These are phyloP conservation scores for Mesocricetus auratus DNA, from an alignment of 2,113 vertebrate genomes.

Conservation along the genomic window DNA sequence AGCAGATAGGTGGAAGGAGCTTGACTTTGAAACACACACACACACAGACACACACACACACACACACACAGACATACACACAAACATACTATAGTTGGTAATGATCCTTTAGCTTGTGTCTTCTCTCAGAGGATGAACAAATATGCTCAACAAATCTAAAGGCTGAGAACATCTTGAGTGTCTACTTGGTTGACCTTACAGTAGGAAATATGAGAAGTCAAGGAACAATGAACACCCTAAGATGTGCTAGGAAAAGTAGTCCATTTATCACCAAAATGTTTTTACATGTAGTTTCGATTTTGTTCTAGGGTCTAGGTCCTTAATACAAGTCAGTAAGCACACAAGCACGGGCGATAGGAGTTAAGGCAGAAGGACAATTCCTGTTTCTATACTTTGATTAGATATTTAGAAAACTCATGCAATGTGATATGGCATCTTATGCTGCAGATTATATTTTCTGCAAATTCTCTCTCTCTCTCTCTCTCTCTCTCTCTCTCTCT, in stretches of 20 bases:
- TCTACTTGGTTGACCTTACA: background rate
- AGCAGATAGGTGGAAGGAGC: background rate
- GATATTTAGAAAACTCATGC: constrained; percentile 62
- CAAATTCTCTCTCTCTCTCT: background rate
- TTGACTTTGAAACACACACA: background rate
- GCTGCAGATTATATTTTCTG: constrained; percentile 39
- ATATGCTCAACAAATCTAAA: background rate
- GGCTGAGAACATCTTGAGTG: background rate
- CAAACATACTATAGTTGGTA: background rate
- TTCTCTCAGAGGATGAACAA: background rate
- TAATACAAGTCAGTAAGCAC: background rate
- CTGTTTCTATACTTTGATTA: constrained; percentile 45
- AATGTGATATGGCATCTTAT: constrained; percentile 39
- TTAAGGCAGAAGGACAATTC: constrained; percentile 24
- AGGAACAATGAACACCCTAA: background rate
- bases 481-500: background rate
- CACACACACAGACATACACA: background rate
- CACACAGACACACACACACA: too few relatives aligned
- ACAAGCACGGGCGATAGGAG: background rate
- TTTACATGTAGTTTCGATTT: background rate
- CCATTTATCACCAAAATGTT: background rate
- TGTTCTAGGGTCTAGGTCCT: background rate
- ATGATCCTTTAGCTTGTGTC: background rate
- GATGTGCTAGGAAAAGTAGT: background rate
- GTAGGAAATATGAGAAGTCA: background rate